phyloP scores from a whole-genome alignment of 2,797 vertebrate species.

The Crenichthys baileyi region DNA sequence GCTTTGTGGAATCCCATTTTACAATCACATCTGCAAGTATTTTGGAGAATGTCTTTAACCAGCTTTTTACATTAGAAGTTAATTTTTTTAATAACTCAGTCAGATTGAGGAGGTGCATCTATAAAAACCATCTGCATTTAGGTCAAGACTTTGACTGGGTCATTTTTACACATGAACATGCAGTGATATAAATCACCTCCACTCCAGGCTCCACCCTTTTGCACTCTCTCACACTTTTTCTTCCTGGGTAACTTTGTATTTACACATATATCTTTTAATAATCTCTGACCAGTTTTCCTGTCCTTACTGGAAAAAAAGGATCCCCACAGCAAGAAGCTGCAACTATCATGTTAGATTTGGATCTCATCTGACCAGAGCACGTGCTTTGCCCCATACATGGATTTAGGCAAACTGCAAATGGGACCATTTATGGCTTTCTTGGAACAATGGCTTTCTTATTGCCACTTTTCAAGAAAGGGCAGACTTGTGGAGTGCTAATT shows the following conservation, averaged over 20 bases:
- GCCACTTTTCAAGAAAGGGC: not conserved
- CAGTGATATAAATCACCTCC: not conserved
- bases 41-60: not conserved
- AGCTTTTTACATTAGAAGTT: not conserved
- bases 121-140: not conserved
- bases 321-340: not conserved
- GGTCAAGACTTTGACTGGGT: not conserved
- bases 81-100: too few relatives aligned
- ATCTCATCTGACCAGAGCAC: not conserved
- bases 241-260: not conserved
- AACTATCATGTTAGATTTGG: not conserved
- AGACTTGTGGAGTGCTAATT: not conserved
- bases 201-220: not conserved
- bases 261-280: not conserved
- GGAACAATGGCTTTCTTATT: not conserved
- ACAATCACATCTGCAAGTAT: too few relatives aligned
- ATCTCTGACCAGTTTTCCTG: not conserved
- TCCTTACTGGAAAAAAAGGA: not conserved
- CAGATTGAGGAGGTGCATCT: not conserved
- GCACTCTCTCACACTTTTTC: not conserved
- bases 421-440: not conserved
- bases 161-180: not conserved
- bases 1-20: not conserved
- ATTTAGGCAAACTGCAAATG: not conserved
- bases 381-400: too few relatives aligned